Percentiles rank a stretch among this genome's conserved stretches.
Evolutionary conservation across 2,797 vertebrate species (phyloP).

Genomic region (Sebastiscus albofasciatus): DNA sequence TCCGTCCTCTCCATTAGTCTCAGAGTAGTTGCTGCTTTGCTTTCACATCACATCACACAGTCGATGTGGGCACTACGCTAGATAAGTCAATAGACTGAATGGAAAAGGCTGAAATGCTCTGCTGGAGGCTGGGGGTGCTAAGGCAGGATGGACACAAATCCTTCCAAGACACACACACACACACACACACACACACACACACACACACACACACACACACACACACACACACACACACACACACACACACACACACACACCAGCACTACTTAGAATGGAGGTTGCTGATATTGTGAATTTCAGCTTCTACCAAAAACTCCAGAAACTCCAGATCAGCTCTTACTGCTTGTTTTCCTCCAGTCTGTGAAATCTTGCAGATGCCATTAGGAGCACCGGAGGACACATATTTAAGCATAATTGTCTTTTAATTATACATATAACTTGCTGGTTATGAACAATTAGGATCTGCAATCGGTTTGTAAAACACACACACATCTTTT

Average conservation of each 20-base stretch:
- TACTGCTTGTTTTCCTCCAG: too few species aligned
- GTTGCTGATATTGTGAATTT: too few species aligned
- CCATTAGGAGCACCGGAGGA: too few species aligned
- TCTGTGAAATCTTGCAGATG: too few species aligned
- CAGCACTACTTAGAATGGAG: too few species aligned
- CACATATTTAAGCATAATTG: neutral
- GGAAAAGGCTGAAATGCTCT: constrained; percentile 39
- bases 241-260: neutral
- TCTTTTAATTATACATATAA: neutral
- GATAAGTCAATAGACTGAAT: constrained; percentile 67
- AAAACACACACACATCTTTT: neutral
- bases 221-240: neutral
- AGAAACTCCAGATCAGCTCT: too few species aligned
- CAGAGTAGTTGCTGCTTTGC: constrained; percentile 49
- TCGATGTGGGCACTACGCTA: constrained; percentile 33
- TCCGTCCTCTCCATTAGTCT: neutral
- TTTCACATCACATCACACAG: constrained; percentile 57
- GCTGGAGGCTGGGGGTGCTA: constrained; percentile 17
- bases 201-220: neutral
- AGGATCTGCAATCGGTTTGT: neutral
- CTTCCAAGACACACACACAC: neutral
- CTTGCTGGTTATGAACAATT: neutral
- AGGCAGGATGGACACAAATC: constrained; percentile 36
- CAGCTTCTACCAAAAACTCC: neutral
- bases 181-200: neutral